phyloP scores from a whole-genome alignment of 2,888 invertebrate genomes.

The Ptychoptera albimana region DNA sequence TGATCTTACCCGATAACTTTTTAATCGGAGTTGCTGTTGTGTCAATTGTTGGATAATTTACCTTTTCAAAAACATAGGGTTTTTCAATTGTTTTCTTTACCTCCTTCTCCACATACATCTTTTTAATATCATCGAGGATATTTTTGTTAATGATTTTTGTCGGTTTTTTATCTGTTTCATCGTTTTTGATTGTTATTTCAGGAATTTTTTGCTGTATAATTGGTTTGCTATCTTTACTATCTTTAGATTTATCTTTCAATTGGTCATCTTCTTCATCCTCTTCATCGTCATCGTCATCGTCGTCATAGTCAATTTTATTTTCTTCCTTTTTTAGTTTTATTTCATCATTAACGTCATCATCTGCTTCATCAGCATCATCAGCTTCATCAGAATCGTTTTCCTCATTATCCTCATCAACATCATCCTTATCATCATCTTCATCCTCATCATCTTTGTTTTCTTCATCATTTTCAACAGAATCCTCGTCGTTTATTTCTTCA shows the following conservation, averaged over 20 bases:
- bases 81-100: conserved; percentile 13
- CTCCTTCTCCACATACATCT: neutral
- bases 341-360: neutral
- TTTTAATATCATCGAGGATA: conserved; percentile 19
- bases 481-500: neutral
- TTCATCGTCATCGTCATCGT: neutral
- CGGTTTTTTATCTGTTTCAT: neutral
- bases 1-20: conserved; percentile 11
- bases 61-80: conserved; percentile 21
- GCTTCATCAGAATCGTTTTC: neutral
- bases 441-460: neutral
- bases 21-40: conserved; percentile 11
- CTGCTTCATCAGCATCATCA: neutral
- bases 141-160: conserved; percentile 2
- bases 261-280: neutral
- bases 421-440: neutral
- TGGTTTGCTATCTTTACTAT: too few species aligned
- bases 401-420: neutral
- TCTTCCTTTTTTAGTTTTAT: neutral
- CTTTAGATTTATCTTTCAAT: neutral
- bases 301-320: neutral
- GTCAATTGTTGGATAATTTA: conserved; percentile 13
- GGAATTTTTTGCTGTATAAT: too few species aligned
- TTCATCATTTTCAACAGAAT: neutral
- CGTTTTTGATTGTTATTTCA: neutral